Evolutionary conservation across 2,888 invertebrate species (phyloP).

Genomic region (Ariolimax columbianus): DNA sequence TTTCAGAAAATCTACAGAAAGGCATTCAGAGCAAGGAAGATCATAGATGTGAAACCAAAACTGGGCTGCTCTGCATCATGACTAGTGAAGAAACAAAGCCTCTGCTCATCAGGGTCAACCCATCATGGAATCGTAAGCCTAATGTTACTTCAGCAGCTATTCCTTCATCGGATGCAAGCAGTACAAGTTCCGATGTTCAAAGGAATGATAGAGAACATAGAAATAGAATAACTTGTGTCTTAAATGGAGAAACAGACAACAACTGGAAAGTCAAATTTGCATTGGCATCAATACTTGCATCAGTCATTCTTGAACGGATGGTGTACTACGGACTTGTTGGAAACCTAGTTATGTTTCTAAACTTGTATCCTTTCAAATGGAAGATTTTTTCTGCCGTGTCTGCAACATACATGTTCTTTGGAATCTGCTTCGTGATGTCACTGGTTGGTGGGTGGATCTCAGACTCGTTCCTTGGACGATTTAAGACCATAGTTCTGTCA

Average conservation of each 20-base stretch:
- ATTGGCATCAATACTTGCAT: slow-evolving; percentile 61
- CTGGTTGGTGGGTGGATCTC: slow-evolving; percentile 80
- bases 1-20: too few relatives aligned
- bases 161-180: neutral
- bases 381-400: slow-evolving; percentile 78
- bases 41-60: too few relatives aligned
- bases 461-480: slow-evolving; percentile 78
- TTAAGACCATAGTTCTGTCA: slow-evolving; percentile 77
- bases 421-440: slow-evolving; percentile 79
- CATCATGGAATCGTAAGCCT: slow-evolving; percentile 11
- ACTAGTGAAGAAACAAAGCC: slow-evolving; percentile 10
- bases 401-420: slow-evolving; percentile 79
- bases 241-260: neutral
- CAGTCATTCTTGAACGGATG: slow-evolving; percentile 70
- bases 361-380: slow-evolving; percentile 75
- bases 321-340: slow-evolving; percentile 73
- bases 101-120: slow-evolving; percentile 13
- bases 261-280: slow-evolving; percentile 47
- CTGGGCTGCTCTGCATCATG: neutral
- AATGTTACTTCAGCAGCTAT: neutral
- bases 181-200: too few relatives aligned
- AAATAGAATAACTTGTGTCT: neutral
- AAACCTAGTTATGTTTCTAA: slow-evolving; percentile 76
- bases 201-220: neutral
- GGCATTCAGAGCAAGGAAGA: too few relatives aligned